phyloP scores from a whole-genome alignment of 2,113 vertebrate species.

The Plectropomus leopardus region DNA sequence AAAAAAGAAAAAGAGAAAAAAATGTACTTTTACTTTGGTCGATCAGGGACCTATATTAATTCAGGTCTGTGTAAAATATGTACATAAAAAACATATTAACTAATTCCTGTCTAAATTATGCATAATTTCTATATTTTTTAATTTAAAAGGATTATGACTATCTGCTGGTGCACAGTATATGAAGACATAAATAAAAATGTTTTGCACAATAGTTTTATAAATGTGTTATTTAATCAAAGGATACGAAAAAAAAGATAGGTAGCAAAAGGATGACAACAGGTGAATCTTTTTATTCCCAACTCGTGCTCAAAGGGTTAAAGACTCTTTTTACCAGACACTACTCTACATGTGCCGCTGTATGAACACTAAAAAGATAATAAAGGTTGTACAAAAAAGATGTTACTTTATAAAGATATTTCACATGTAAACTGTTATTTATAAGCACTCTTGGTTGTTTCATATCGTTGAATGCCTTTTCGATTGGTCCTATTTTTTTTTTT shows the following conservation, averaged over 20 bases:
- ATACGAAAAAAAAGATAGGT: conserved; percentile 69
- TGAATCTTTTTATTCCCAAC: conserved; percentile 86
- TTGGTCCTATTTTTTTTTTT: conserved; percentile 83
- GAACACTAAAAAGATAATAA: conserved; percentile 89
- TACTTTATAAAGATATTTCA: conserved; percentile 96
- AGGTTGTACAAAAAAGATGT: conserved; percentile 98
- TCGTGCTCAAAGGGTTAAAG: conserved; percentile 99
- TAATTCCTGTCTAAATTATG: conserved; percentile 90
- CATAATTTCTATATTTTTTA: conserved; percentile 91
- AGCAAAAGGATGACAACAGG: conserved; percentile 72
- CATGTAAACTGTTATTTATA: conserved; percentile 96
- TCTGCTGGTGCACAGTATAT: conserved; percentile 89
- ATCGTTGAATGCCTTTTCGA: conserved; percentile 94
- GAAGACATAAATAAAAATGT: conserved; percentile 89
- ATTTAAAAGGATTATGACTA: conserved; percentile 88
- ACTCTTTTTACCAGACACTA: conserved; percentile 90
- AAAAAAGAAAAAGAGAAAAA: conserved; percentile 8
- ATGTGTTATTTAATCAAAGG: conserved; percentile 88
- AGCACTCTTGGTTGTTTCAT: conserved; percentile 92
- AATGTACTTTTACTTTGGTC: conserved; percentile 79
- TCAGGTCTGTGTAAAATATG: conserved; percentile 89
- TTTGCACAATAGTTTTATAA: conserved; percentile 97
- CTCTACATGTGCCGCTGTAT: conserved; percentile 92
- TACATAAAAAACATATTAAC: conserved; percentile 85
- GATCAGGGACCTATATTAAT: conserved; percentile 85